Percentiles rank a stretch among this genome's conserved stretches.
Evolutionary conservation across 2,888 invertebrate species (phyloP).

Genomic region (Halictus ligatus): DNA sequence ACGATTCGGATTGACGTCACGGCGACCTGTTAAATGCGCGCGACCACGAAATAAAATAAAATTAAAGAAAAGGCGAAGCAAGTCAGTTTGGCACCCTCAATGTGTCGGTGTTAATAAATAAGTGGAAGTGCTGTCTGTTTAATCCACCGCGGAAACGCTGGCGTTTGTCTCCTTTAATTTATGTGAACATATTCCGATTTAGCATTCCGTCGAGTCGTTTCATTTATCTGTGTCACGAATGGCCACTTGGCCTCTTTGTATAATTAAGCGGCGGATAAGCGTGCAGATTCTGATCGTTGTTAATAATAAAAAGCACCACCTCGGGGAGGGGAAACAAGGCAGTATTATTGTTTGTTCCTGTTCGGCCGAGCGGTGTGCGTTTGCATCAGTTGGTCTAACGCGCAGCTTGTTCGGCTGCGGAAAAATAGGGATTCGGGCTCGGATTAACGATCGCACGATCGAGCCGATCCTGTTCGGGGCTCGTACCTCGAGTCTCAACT

Average conservation of each 20-base stretch:
- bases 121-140: background rate
- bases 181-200: background rate
- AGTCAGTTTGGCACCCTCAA: too few relatives aligned
- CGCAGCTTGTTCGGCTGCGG: background rate
- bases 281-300: conserved; percentile 23
- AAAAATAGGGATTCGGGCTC: background rate
- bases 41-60: background rate
- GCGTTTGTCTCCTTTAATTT: background rate
- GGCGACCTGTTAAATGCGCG: background rate
- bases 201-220: background rate
- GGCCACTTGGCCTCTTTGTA: conserved; percentile 6
- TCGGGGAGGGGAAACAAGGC: background rate
- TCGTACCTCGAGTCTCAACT: background rate
- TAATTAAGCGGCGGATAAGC: conserved; percentile 22
- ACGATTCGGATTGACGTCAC: background rate
- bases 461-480: background rate
- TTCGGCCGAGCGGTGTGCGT: background rate
- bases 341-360: conserved; percentile 8
- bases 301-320: conserved; percentile 5
- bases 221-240: conserved; percentile 18
- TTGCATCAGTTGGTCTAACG: background rate
- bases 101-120: background rate
- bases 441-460: conserved; percentile 9
- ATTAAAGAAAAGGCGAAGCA: background rate
- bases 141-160: background rate